Evolutionary conservation across 2,797 vertebrate species (phyloP), one percentile per base, ranked within the genome.

Genomic region (Melopsittacus undulatus): DNA sequence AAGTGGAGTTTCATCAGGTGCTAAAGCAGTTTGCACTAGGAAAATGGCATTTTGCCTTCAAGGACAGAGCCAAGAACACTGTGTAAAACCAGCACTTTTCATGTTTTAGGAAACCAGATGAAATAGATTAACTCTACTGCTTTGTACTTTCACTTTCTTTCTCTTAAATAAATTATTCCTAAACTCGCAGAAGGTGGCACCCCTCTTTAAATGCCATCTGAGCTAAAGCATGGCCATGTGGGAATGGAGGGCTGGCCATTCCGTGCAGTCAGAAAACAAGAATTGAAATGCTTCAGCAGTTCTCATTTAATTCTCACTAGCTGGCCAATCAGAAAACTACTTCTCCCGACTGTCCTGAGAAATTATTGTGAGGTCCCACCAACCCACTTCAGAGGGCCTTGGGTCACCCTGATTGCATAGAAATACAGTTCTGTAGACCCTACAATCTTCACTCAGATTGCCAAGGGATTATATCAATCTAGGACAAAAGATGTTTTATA

Each of bases 1-100:
- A 87, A 89, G 32, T 61, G 59, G 48, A 90, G 29, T 97, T 96
- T 94, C 94, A 90, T 91, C 89, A 88, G 77, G 85, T 95, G 83
- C 87, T 83, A 86, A 84, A 90, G 56, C 63, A 92, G 61, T 92
- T 96, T 92, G 56, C 29, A 11, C 64, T 52, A 91, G 52, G 52
- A 91, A 95, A 96, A 83, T 89, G 87, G 74, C 83, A 84, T 89
- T 84, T 94, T 94, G 43, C 77, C 72, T 77, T 78, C 3, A 0
- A 87, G n/a, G 24, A 45, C 0, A 0, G 21, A 91, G 91, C 87
- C 91, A 96, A 94, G 83, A 94, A 52, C n/a, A 46, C 64, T 70
- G 10, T 78, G 23, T 84, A 86, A 92, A 94, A 90, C 11, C n/a
- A 84, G 17, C 10, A 38, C 26, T 82, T 94, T 74, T 52, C 43